A percentile compares a stretch with the other conserved stretches of the same genome.
These are phyloP conservation scores for Drosophila pseudotalamancana DNA, from an alignment of 2,888 invertebrate genomes.

Conservation along the genomic window DNA sequence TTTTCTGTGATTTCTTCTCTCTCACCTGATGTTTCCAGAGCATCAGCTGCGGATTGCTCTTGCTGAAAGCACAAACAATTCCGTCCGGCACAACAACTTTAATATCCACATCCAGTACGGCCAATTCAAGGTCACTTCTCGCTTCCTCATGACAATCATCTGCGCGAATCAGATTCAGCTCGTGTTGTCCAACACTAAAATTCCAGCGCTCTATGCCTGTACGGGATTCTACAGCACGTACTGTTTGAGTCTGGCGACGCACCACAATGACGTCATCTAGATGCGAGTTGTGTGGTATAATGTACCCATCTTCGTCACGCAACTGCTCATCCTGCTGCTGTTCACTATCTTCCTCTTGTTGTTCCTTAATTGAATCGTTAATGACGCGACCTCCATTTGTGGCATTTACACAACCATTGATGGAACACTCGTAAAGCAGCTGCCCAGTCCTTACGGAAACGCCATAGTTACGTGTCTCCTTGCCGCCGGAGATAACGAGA, in stretches of 20 bases:
- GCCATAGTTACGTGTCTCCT: slow-evolving; percentile 94
- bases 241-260: slow-evolving; percentile 92
- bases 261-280: slow-evolving; percentile 89
- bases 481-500: slow-evolving; percentile 94
- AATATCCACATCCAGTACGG: slow-evolving; percentile 85
- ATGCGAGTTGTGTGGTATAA: slow-evolving; percentile 77
- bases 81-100: slow-evolving; percentile 90
- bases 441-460: slow-evolving; percentile 90
- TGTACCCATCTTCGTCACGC: slow-evolving; percentile 50
- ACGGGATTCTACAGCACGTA: slow-evolving; percentile 94
- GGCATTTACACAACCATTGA: slow-evolving; percentile 89
- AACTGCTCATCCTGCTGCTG: slow-evolving; percentile 37
- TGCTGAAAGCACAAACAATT: slow-evolving; percentile 88
- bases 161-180: slow-evolving; percentile 87
- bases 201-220: slow-evolving; percentile 97
- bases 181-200: slow-evolving; percentile 96
- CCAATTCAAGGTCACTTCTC: slow-evolving; percentile 78
- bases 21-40: slow-evolving; percentile 91
- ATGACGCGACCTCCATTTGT: slow-evolving; percentile 85
- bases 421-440: slow-evolving; percentile 91
- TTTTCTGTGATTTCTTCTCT: neutral
- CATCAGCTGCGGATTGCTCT: slow-evolving; percentile 86
- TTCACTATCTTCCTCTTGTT: slow-evolving; percentile 14
- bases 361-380: slow-evolving; percentile 50
- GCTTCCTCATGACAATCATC: slow-evolving; percentile 85